These are phyloP conservation scores for Athalia rosae DNA, from an alignment of 2,888 invertebrate species.

Conservation along the genomic window DNA sequence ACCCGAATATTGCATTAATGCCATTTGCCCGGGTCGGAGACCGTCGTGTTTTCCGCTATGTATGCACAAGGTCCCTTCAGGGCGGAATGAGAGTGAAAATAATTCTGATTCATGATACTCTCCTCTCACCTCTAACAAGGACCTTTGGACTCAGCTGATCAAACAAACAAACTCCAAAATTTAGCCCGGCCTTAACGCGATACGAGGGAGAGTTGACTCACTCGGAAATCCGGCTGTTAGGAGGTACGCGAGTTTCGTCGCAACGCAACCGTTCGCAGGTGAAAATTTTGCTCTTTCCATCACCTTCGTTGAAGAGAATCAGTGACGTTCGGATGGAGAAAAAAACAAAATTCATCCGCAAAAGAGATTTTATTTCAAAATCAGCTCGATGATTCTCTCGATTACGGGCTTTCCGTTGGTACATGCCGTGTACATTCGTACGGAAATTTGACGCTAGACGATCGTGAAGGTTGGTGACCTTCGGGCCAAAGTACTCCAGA, in stretches of 20 bases:
- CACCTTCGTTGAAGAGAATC: too few species aligned
- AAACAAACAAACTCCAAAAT: slow-evolving; percentile 35
- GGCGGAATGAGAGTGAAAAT: slow-evolving; percentile 19
- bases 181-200: neutral
- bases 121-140: slow-evolving; percentile 8
- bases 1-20: slow-evolving; percentile 22
- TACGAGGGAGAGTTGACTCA: neutral
- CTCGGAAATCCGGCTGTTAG: neutral
- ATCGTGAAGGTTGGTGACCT: slow-evolving; percentile 23
- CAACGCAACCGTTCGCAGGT: neutral
- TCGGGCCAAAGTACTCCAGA: neutral
- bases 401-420: too few species aligned
- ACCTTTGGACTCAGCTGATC: slow-evolving; percentile 39
- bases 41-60: neutral
- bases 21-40: neutral
- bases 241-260: neutral
- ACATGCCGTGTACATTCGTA: neutral
- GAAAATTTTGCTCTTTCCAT: too few species aligned
- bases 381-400: too few species aligned
- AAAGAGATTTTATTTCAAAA: too few species aligned
- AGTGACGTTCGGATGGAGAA: too few species aligned
- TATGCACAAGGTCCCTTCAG: slow-evolving; percentile 9
- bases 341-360: too few species aligned
- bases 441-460: slow-evolving; percentile 6
- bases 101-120: slow-evolving; percentile 39